Conservation (phyloP, 2,888 invertebrate genomes). For the Trimorus sp. region DNA sequence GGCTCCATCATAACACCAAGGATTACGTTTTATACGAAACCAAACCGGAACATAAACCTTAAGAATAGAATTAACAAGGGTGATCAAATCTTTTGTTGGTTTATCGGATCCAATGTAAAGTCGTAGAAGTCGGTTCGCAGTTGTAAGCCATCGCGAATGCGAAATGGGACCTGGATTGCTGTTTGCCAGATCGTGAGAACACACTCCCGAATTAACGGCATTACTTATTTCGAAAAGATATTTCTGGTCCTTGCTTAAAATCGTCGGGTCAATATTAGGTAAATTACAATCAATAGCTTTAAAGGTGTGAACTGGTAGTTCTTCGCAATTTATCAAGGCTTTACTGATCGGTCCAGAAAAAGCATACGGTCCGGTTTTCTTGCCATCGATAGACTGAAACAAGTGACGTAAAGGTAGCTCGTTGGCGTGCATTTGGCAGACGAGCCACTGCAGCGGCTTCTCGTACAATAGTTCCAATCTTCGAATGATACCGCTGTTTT, state of each 20-base stretch:
- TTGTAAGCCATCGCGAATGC: conserved; percentile 36
- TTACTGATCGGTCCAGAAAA: conserved; percentile 71
- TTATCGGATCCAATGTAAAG: conserved; percentile 1
- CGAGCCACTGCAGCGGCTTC: conserved; percentile 19
- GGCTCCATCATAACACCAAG: conserved; percentile 19
- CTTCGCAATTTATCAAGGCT: conserved; percentile 38
- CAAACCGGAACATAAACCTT: conserved; percentile 25
- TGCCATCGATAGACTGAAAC: conserved; percentile 22
- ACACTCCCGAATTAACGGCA: conserved; percentile 9
- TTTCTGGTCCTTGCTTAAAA: conserved; percentile 36
- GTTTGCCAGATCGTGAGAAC: conserved; percentile 21
- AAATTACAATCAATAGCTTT: neutral
- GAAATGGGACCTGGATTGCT: conserved; percentile 30
- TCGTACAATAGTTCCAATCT: neutral
- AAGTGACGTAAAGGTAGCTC: conserved; percentile 25
- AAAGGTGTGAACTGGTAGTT: neutral
- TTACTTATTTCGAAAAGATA: conserved; percentile 27
- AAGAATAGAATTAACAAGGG: neutral
- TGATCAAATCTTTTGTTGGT: conserved; percentile 10
- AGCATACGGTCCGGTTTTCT: conserved; percentile 58
- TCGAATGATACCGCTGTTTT: conserved; percentile 1
- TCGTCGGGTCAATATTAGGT: neutral
- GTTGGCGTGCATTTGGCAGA: conserved; percentile 20
- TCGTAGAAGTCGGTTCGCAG: conserved; percentile 28
- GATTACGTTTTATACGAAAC: conserved; percentile 12